Conservation (phyloP, 2,797 vertebrate genomes). For the Melopsittacus undulatus region DNA sequence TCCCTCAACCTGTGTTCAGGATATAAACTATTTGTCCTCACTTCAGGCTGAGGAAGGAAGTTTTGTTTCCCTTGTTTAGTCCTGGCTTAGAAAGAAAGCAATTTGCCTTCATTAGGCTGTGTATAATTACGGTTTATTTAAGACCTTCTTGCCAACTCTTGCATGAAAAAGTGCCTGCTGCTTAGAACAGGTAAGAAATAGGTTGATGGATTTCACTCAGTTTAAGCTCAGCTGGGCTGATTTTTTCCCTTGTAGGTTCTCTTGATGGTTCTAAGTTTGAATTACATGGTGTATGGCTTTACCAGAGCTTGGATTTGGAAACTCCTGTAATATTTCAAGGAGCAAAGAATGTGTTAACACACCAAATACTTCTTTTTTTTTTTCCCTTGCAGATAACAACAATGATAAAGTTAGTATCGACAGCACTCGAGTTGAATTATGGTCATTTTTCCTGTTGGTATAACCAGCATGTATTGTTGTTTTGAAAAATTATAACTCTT, state of each 20-base stretch:
- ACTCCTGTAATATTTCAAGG: background rate
- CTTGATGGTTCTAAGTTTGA: background rate
- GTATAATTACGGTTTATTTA: background rate
- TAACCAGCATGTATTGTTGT: constrained; percentile 75
- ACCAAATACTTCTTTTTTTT: constrained; percentile 74
- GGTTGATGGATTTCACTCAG: background rate
- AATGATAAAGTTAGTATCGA: constrained; percentile 89
- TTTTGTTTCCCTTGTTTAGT: constrained; percentile 25
- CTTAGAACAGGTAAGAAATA: constrained; percentile 73
- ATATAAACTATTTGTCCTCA: background rate
- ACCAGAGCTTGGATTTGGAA: constrained; percentile 48
- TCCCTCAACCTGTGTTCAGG: background rate
- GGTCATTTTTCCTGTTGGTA: constrained; percentile 68
- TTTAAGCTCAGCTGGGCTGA: background rate
- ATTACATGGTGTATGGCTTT: background rate
- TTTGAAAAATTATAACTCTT: constrained; percentile 71
- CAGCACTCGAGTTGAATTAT: constrained; percentile 69
- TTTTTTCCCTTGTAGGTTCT: constrained; percentile 63
- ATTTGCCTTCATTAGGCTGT: background rate
- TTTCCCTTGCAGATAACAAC: constrained; percentile 83
- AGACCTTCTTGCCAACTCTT: constrained; percentile 41
- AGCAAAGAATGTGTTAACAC: constrained; percentile 53
- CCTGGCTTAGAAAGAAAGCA: constrained; percentile 1
- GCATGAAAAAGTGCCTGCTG: constrained; percentile 73
- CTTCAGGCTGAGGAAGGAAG: background rate